A percentile compares a stretch with the other conserved stretches of the same genome.
These are phyloP conservation scores for Colaptes auratus DNA, from an alignment of 2,113 vertebrate species.

Conservation along the genomic window DNA sequence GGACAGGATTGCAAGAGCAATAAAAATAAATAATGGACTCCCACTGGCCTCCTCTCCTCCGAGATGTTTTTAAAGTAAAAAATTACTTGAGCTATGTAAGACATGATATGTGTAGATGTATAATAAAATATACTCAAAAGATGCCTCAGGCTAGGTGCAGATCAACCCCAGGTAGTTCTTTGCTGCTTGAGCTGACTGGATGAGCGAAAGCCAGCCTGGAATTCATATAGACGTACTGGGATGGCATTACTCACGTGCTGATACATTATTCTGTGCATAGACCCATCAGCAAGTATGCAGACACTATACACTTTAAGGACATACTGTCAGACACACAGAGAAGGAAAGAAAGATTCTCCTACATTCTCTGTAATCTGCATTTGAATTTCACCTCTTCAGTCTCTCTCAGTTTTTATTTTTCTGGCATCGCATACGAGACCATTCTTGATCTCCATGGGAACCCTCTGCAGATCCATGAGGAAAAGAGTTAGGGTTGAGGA, in stretches of 20 bases:
- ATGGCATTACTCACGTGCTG: neutral
- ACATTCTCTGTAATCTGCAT: neutral
- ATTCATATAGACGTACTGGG: neutral
- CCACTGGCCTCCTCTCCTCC: neutral
- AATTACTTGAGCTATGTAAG: neutral
- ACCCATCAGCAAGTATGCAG: neutral
- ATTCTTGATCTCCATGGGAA: neutral
- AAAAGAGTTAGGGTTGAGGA: neutral
- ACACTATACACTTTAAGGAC: neutral
- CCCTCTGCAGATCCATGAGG: neutral
- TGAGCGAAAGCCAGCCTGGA: neutral
- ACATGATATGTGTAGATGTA: neutral
- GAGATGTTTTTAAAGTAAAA: neutral
- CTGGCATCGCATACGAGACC: neutral
- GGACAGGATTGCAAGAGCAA: neutral
- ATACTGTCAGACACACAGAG: neutral
- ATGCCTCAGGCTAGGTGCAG: neutral
- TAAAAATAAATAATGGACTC: slow-evolving; percentile 17
- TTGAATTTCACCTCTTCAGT: neutral
- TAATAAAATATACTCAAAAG: neutral
- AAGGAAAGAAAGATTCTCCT: neutral
- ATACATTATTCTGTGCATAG: accelerated
- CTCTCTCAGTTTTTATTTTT: neutral
- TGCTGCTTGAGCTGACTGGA: neutral
- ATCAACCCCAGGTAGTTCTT: neutral